Conservation (phyloP, 2,797 vertebrate genomes). For the Chaenodraco wilsoni region DNA sequence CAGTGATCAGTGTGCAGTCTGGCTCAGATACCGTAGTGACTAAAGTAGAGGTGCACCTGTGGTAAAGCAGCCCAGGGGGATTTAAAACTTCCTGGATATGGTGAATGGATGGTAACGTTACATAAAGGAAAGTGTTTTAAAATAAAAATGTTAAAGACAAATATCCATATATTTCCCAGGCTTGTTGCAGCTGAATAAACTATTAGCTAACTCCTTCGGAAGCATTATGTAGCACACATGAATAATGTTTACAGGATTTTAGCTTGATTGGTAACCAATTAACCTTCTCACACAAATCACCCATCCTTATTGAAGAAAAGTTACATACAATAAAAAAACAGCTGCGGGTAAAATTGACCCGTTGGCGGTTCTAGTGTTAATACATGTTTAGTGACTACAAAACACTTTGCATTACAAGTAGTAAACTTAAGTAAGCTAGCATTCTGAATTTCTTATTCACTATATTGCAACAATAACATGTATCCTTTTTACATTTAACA, state of each 20-base stretch:
- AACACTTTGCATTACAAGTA: not conserved
- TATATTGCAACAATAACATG: too few species aligned
- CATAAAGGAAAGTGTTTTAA: not conserved
- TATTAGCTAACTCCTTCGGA: not conserved
- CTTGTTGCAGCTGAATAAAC: not conserved
- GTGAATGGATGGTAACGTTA: not conserved
- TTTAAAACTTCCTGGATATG: not conserved
- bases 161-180: not conserved
- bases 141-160: not conserved
- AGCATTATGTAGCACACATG: too few species aligned
- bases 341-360: too few species aligned
- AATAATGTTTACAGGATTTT: too few species aligned
- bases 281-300: not conserved
- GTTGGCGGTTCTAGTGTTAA: too few species aligned
- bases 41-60: not conserved
- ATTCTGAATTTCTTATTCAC: too few species aligned
- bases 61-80: not conserved
- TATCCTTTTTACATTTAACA: too few species aligned
- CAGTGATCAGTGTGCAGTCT: not conserved
- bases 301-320: too few species aligned
- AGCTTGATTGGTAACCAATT: not conserved
- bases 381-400: not conserved
- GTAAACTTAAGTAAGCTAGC: not conserved
- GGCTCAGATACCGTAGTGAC: constrained; percentile 31
- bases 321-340: too few species aligned